phyloP scores from a whole-genome alignment of 2,888 invertebrate species.

The Phytoseiulus persimilis region DNA sequence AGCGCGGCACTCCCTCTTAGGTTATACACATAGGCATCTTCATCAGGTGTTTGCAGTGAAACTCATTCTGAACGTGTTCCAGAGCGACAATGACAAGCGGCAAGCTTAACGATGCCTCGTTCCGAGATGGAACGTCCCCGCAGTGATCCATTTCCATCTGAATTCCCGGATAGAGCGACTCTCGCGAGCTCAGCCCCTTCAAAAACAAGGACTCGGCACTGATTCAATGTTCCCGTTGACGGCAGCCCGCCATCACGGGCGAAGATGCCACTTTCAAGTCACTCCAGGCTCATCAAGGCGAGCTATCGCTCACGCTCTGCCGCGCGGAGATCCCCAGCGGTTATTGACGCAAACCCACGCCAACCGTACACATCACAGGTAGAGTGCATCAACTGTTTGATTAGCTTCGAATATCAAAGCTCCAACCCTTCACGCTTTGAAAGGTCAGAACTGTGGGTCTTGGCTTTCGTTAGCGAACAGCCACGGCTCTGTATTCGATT shows the following conservation, averaged over 20 bases:
- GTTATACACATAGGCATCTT: no score
- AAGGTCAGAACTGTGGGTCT: background rate
- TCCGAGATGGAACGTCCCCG: no score
- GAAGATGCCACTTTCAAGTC: background rate
- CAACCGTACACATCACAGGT: background rate
- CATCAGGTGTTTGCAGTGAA: no score
- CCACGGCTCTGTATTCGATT: background rate
- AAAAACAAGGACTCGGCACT: background rate
- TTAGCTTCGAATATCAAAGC: background rate
- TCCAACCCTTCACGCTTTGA: background rate
- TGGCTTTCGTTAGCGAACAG: background rate
- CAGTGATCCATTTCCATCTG: no score
- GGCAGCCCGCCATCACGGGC: background rate
- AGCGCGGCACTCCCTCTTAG: no score
- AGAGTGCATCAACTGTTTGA: background rate
- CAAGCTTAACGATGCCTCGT: no score
- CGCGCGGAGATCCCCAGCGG: background rate
- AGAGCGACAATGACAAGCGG: no score
- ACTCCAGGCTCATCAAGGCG: background rate
- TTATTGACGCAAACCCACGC: background rate
- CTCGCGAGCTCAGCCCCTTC: background rate
- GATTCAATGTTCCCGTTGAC: background rate
- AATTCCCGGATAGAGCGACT: no score
- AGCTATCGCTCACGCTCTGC: background rate
- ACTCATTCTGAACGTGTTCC: no score